Conservation (phyloP, 2,888 invertebrate genomes). For the Aleiodes testaceus region DNA sequence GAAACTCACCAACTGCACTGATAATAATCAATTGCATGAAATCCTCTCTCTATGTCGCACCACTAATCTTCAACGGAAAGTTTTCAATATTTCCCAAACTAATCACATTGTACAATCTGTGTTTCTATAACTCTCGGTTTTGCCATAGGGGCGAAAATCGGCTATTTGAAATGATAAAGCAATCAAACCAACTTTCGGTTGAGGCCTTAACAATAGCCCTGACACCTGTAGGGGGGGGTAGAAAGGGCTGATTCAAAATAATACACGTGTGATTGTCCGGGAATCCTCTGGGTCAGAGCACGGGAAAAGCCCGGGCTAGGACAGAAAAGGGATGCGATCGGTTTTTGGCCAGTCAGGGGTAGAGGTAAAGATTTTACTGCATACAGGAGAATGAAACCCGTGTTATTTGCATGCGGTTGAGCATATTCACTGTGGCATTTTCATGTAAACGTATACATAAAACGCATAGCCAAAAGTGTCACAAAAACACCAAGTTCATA, state of each 20-base stretch:
- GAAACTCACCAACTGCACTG: too few species aligned
- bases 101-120: background rate
- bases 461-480: conserved; percentile 14
- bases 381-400: conserved; percentile 23
- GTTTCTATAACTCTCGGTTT: background rate
- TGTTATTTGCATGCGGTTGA: conserved; percentile 33
- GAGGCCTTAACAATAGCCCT: background rate
- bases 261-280: conserved; percentile 14
- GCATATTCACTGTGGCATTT: conserved; percentile 19
- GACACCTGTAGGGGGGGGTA: background rate
- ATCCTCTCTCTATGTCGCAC: too few species aligned
- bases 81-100: background rate
- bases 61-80: too few species aligned
- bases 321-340: background rate
- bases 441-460: conserved; percentile 29
- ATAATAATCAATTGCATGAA: too few species aligned
- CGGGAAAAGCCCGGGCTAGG: conserved; percentile 17
- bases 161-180: conserved; percentile 31
- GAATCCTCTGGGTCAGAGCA: conserved; percentile 22
- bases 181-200: conserved; percentile 36
- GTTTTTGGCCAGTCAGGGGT: background rate
- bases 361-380: conserved; percentile 8
- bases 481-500: conserved; percentile 8
- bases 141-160: conserved; percentile 22
- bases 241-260: conserved; percentile 12